A percentile compares a stretch with the other conserved stretches of the same genome.
Evolutionary conservation across 2,113 vertebrate genomes (phyloP).

Genomic region (Phaetusa simplex): DNA sequence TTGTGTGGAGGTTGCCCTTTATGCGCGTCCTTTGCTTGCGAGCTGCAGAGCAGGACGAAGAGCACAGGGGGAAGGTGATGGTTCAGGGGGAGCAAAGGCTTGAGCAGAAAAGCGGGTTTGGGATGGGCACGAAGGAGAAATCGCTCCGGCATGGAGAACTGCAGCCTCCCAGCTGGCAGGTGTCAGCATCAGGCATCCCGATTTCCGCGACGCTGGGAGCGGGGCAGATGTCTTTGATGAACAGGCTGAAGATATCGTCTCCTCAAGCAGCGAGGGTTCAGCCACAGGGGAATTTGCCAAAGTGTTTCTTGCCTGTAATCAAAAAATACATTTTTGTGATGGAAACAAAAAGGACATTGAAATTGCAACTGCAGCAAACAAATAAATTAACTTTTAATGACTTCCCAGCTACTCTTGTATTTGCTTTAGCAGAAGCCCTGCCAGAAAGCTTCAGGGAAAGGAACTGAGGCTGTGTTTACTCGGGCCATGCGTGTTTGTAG

Average conservation of each 20-base stretch:
- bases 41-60: neutral
- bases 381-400: conserved; percentile 1
- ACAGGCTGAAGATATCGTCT: neutral
- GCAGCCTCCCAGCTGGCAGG: neutral
- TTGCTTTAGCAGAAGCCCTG: neutral
- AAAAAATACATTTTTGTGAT: neutral
- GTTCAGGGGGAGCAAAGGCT: neutral
- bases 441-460: neutral
- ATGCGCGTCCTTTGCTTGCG: accelerated
- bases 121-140: neutral
- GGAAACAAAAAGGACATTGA: neutral
- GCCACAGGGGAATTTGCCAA: neutral
- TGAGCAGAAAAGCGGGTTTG: neutral
- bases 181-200: accelerated
- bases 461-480: accelerated
- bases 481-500: neutral
- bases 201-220: accelerated
- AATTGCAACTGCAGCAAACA: neutral
- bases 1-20: neutral
- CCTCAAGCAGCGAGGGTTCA: neutral
- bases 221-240: neutral
- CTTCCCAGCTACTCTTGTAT: neutral
- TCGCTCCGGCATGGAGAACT: accelerated
- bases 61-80: accelerated
- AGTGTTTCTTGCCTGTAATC: neutral